These are phyloP conservation scores for Cariama cristata DNA, from an alignment of 2,113 vertebrate genomes.

Conservation along the genomic window DNA sequence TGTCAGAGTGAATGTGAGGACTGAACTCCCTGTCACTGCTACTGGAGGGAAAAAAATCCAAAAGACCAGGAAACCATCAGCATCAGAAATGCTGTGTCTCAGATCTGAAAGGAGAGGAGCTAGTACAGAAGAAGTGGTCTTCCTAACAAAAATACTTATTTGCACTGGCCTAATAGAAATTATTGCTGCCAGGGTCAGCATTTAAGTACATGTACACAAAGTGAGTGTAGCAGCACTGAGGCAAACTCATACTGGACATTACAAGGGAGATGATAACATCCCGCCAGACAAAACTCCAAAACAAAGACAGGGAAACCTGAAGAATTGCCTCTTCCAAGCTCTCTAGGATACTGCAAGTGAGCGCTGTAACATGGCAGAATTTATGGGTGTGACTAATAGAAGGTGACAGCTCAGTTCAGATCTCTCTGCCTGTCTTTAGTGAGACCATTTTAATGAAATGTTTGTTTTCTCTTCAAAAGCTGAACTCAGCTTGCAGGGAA, in stretches of 20 bases:
- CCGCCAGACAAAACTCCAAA: not conserved
- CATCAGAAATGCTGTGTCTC: not conserved
- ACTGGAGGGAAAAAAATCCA: conserved; percentile 5
- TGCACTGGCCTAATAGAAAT: not conserved
- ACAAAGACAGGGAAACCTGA: conserved; percentile 8
- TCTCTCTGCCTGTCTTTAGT: conserved; percentile 63
- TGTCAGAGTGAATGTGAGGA: conserved; percentile 68
- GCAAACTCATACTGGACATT: not conserved
- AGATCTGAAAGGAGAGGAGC: not conserved
- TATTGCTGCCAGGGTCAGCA: not conserved
- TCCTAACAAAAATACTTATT: not conserved
- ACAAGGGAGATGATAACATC: not conserved
- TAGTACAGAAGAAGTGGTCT: conserved; percentile 9
- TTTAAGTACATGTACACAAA: not conserved
- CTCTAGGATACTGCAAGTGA: conserved; percentile 57
- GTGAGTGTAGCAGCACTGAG: not conserved
- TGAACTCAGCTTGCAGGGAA: conserved; percentile 38
- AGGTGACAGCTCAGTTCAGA: conserved; percentile 78
- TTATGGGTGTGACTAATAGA: conserved; percentile 77
- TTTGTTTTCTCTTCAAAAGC: conserved; percentile 73
- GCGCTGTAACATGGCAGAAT: conserved; percentile 51
- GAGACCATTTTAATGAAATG: conserved; percentile 75
- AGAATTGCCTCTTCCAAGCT: conserved; percentile 22
- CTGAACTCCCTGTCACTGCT: conserved; percentile 46
- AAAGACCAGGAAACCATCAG: conserved; percentile 3